phyloP scores from a whole-genome alignment of 2,113 vertebrate species.

The Etheostoma spectabile region DNA sequence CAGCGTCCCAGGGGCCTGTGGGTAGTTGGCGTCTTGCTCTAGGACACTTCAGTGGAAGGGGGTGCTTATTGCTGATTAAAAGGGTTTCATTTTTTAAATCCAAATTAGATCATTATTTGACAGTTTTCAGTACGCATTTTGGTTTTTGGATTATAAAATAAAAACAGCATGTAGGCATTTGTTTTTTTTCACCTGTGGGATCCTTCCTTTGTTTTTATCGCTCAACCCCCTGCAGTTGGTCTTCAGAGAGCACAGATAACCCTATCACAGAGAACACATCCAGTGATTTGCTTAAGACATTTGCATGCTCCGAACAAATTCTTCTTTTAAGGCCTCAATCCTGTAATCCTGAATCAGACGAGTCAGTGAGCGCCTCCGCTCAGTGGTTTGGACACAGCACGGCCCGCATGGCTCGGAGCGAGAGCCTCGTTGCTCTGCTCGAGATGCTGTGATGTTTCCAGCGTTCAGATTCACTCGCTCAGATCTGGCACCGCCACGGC shows the following conservation, averaged over 20 bases:
- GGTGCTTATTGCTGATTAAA: background rate
- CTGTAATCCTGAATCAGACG: conserved; percentile 53
- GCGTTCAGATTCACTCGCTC: conserved; percentile 25
- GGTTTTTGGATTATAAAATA: background rate
- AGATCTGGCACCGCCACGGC: conserved; percentile 21
- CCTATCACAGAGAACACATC: conserved; percentile 37
- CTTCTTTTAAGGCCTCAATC: conserved; percentile 23
- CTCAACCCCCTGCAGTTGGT: conserved; percentile 42
- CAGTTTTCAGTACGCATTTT: background rate
- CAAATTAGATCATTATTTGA: background rate
- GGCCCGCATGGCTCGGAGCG: conserved; percentile 50
- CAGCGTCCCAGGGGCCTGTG: conserved; percentile 37
- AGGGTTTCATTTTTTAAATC: background rate
- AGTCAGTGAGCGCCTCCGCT: conserved; percentile 42
- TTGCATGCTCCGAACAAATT: conserved; percentile 19
- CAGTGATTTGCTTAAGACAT: conserved; percentile 17
- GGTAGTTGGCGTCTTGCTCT: conserved; percentile 24
- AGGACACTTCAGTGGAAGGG: conserved; percentile 21
- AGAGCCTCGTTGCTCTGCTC: conserved; percentile 37
- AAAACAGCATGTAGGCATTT: conserved; percentile 15
- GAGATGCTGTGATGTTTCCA: conserved; percentile 58
- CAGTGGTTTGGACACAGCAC: conserved; percentile 26
- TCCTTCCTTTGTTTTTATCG: background rate
- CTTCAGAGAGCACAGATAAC: conserved; percentile 20
- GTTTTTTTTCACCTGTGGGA: conserved; percentile 15